phyloP scores from a whole-genome alignment of 2,113 vertebrate species.

The Coturnix japonica region DNA sequence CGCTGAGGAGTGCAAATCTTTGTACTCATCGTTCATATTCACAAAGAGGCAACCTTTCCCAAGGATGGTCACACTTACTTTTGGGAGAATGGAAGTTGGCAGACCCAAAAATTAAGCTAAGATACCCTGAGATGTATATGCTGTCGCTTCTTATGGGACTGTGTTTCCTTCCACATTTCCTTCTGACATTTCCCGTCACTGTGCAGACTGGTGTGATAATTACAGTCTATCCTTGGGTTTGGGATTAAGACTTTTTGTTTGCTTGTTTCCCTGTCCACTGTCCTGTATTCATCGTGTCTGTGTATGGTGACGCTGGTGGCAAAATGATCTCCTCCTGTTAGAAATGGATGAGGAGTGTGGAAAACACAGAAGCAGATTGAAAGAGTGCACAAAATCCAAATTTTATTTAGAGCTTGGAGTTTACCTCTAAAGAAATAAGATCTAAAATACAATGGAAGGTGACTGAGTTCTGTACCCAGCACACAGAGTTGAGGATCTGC shows the following conservation, averaged over 20 bases:
- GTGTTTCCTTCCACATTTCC: background rate
- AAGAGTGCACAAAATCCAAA: background rate
- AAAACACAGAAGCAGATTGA: too few species aligned
- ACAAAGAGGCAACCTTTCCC: background rate
- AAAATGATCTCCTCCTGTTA: background rate
- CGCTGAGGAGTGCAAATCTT: background rate
- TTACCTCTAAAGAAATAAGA: background rate
- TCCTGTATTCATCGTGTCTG: background rate
- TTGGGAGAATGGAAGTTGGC: background rate
- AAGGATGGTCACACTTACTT: background rate
- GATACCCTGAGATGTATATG: background rate
- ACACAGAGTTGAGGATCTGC: background rate
- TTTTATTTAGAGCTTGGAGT: background rate
- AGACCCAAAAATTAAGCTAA: background rate
- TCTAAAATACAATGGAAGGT: background rate
- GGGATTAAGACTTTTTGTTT: background rate
- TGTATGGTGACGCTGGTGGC: background rate
- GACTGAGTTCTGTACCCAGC: background rate
- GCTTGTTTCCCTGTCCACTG: background rate
- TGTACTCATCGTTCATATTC: background rate
- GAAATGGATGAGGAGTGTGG: too few species aligned
- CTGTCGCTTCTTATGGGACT: background rate
- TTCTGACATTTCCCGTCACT: too few species aligned
- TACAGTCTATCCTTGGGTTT: background rate
- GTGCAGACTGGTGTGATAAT: background rate